Conservation (phyloP, 1,140 invertebrate genomes). For the Drosophila sp. region DNA sequence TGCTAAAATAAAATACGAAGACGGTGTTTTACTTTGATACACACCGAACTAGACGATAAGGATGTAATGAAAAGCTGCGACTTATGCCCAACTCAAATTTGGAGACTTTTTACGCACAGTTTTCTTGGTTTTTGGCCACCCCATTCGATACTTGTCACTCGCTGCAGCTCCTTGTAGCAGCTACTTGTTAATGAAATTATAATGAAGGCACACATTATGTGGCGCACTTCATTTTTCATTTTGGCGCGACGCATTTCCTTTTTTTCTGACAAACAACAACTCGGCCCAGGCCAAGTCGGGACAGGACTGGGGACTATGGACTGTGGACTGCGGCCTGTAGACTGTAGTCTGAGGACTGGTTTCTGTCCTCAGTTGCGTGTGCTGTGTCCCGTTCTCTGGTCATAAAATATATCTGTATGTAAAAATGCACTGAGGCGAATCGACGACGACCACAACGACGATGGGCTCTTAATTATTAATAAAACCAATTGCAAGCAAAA, state of each 20-base stretch:
- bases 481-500: slow-evolving; percentile 63
- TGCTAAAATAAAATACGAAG: too few species aligned
- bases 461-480: slow-evolving; percentile 70
- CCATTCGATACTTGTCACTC: slow-evolving; percentile 11
- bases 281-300: slow-evolving; percentile 28
- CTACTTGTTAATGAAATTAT: slow-evolving; percentile 59
- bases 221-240: slow-evolving; percentile 79
- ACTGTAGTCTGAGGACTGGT: slow-evolving; percentile 26
- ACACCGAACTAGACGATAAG: too few species aligned
- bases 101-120: not conserved
- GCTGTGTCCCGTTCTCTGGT: not conserved
- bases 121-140: slow-evolving; percentile 22
- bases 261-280: slow-evolving; percentile 44
- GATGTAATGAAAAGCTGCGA: too few species aligned
- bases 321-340: slow-evolving; percentile 6
- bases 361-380: slow-evolving; percentile 26
- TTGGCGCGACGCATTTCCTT: slow-evolving; percentile 72
- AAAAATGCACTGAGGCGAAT: slow-evolving; percentile 18
- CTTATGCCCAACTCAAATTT: too few species aligned
- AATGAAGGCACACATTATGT: slow-evolving; percentile 59
- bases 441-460: slow-evolving; percentile 30
- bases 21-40: too few species aligned
- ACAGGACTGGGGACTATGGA: not conserved
- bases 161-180: slow-evolving; percentile 9
- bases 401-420: slow-evolving; percentile 25